Conservation (phyloP, 1,140 invertebrate genomes). For the Drosophila teissieri region DNA sequence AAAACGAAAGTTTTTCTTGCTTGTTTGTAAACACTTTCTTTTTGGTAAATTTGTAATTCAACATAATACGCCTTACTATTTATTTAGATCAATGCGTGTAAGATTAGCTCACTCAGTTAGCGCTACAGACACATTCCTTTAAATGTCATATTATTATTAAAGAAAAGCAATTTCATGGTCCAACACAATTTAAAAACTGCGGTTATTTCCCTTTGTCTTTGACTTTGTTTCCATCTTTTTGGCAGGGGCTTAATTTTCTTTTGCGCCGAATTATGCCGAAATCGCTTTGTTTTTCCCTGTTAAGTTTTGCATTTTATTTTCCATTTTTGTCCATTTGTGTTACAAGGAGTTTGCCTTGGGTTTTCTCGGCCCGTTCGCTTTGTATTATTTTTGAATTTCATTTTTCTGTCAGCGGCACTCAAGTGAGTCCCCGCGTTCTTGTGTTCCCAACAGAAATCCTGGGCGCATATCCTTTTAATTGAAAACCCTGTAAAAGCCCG, state of each 20-base stretch:
- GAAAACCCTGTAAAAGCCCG: constrained; percentile 57
- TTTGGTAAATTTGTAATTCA: too few relatives aligned
- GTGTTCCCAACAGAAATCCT: constrained; percentile 45
- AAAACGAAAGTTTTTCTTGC: constrained; percentile 38
- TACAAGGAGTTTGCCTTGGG: constrained; percentile 16
- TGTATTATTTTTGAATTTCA: constrained; percentile 17
- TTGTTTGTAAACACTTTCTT: constrained; percentile 14
- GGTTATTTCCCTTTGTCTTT: constrained; percentile 28
- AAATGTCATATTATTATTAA: neutral
- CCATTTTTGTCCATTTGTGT: constrained; percentile 24
- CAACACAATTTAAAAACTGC: constrained; percentile 27
- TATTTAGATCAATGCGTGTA: too few relatives aligned
- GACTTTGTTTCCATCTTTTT: constrained; percentile 16
- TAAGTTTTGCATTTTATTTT: constrained; percentile 41
- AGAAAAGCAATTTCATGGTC: constrained; percentile 14
- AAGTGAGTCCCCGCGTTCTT: constrained; percentile 5
- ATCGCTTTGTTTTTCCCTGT: constrained; percentile 30
- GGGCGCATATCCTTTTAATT: constrained; percentile 77
- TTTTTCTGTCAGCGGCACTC: constrained; percentile 73
- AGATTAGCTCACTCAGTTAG: too few relatives aligned
- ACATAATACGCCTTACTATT: too few relatives aligned
- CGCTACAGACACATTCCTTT: neutral
- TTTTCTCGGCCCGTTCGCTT: constrained; percentile 2
- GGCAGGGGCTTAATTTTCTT: constrained; percentile 25
- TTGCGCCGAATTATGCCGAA: constrained; percentile 21